A percentile compares a stretch with the other conserved stretches of the same genome.
These are phyloP conservation scores for Conchocele bisecta DNA, from an alignment of 2,888 invertebrate species.

Conservation along the genomic window DNA sequence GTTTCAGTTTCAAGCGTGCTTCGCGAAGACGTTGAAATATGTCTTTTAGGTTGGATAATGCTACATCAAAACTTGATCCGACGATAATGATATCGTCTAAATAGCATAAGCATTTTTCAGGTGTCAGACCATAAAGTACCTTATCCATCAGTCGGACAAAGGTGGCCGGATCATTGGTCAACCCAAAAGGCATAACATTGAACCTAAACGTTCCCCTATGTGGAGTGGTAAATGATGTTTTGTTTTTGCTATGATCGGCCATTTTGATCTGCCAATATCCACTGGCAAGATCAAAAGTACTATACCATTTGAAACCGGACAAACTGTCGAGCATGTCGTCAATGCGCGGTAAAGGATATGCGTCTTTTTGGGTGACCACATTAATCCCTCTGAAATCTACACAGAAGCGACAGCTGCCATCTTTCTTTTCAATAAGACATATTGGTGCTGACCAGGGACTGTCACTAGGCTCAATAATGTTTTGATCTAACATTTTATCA, in stretches of 20 bases:
- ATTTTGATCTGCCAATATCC: slow-evolving; percentile 29
- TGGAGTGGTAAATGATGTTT: slow-evolving; percentile 20
- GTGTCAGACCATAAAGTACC: slow-evolving; percentile 10
- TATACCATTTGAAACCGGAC: slow-evolving; percentile 10
- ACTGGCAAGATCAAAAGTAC: slow-evolving; percentile 12
- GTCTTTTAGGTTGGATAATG: background rate
- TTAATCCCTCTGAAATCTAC: slow-evolving; percentile 8
- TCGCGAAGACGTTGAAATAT: slow-evolving; percentile 14
- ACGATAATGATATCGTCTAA: slow-evolving; percentile 32
- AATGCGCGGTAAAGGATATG: slow-evolving; percentile 20
- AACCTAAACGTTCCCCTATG: slow-evolving; percentile 11
- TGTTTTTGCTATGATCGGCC: background rate
- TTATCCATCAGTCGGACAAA: slow-evolving; percentile 17
- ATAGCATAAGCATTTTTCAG: slow-evolving; percentile 20
- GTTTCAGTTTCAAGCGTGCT: slow-evolving; percentile 27
- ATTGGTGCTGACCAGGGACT: slow-evolving; percentile 25
- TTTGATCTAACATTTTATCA: slow-evolving; percentile 20
- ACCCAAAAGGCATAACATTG: slow-evolving; percentile 21
- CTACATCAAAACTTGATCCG: slow-evolving; percentile 13
- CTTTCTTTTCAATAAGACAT: slow-evolving; percentile 15
- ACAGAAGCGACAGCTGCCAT: background rate
- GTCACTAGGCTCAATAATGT: slow-evolving; percentile 18
- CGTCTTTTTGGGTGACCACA: slow-evolving; percentile 8
- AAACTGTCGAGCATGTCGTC: slow-evolving; percentile 16
- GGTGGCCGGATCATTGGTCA: slow-evolving; percentile 15